A percentile compares a stretch with the other conserved stretches of the same genome.
These are phyloP conservation scores for Muntiacus muntjak DNA, from an alignment of 2,113 vertebrate species.

Conservation along the genomic window DNA sequence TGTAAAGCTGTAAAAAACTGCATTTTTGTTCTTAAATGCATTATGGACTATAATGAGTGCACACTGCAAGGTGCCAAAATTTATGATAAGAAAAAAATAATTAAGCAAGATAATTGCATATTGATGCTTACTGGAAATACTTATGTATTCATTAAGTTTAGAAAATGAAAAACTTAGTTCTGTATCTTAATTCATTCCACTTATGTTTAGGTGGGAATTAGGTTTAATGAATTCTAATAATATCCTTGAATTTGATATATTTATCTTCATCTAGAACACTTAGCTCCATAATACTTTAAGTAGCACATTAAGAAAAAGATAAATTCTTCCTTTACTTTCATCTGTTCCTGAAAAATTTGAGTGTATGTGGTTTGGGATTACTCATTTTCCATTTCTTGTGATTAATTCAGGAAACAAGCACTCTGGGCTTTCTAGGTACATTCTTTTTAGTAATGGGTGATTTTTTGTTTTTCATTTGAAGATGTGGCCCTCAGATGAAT, in stretches of 20 bases:
- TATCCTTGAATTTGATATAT: slow-evolving; percentile 35
- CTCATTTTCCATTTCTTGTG: neutral
- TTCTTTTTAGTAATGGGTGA: neutral
- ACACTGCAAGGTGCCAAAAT: neutral
- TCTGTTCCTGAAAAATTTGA: neutral
- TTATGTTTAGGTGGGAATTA: slow-evolving; percentile 47
- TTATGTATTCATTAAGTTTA: slow-evolving; percentile 29
- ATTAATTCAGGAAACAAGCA: slow-evolving; percentile 14
- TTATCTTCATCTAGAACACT: slow-evolving; percentile 35
- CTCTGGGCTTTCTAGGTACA: neutral
- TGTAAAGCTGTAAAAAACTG: slow-evolving; percentile 1
- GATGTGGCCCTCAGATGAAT: neutral
- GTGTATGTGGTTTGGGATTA: neutral
- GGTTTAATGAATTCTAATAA: slow-evolving; percentile 41
- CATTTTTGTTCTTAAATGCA: slow-evolving; percentile 37
- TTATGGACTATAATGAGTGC: neutral
- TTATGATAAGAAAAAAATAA: slow-evolving; percentile 35
- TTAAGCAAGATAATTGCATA: neutral
- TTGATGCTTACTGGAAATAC: slow-evolving; percentile 20
- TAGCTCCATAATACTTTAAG: neutral
- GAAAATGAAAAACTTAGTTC: slow-evolving; percentile 15
- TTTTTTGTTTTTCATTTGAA: neutral
- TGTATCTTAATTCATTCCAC: slow-evolving; percentile 7
- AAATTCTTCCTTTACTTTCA: slow-evolving; percentile 23
- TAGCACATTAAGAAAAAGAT: slow-evolving; percentile 1